Conservation (phyloP, 2,113 vertebrate species). For the Pterocles gutturalis region DNA sequence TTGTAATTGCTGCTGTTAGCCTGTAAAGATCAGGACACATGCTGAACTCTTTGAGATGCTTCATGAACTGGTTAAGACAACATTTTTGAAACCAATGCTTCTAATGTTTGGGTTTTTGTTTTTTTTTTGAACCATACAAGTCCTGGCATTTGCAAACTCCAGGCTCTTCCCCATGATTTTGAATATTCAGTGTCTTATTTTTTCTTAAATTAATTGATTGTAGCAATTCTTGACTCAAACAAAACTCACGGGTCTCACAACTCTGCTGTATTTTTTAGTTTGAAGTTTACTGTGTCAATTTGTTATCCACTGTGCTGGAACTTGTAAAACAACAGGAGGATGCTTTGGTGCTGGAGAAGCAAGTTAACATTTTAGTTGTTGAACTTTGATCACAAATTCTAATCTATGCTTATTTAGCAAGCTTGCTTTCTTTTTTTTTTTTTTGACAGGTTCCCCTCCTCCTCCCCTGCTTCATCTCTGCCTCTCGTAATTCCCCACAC, state of each 20-base stretch:
- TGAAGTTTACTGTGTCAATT: neutral
- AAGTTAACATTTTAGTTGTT: neutral
- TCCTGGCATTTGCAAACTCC: neutral
- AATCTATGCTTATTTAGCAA: neutral
- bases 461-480: neutral
- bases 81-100: neutral
- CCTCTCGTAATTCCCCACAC: neutral
- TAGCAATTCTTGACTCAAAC: neutral
- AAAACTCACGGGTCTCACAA: neutral
- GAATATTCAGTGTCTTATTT: neutral
- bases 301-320: neutral
- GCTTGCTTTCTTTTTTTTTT: neutral
- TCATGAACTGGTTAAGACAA: neutral
- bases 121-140: neutral
- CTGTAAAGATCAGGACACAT: conserved; percentile 20
- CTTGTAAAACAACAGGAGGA: neutral
- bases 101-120: neutral
- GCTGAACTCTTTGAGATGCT: neutral
- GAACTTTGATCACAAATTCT: neutral
- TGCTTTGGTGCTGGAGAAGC: neutral
- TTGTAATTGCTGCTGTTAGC: conserved; percentile 48
- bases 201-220: neutral
- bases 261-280: neutral
- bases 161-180: neutral
- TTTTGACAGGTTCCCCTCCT: neutral